Percentiles rank a stretch among this genome's conserved stretches.
Conservation (phyloP, 1,140 invertebrate genomes). For the Anagrus nilaparvatae region DNA sequence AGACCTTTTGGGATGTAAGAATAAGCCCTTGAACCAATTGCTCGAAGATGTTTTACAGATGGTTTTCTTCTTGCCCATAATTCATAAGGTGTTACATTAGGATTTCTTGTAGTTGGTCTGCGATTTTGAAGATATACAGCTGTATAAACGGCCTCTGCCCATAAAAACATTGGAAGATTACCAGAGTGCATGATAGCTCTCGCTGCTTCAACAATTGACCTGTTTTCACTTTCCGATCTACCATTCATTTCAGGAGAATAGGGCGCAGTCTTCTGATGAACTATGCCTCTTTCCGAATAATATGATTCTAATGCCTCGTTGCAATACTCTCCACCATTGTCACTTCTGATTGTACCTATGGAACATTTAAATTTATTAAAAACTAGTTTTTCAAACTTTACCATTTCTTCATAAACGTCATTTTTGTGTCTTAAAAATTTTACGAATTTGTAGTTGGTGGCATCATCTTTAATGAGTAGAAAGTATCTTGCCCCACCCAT, state of each 20-base stretch:
- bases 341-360: slow-evolving; percentile 11
- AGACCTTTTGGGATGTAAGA: slow-evolving; percentile 26
- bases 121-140: slow-evolving; percentile 10
- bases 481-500: no score
- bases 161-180: slow-evolving; percentile 8
- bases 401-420: slow-evolving; percentile 16
- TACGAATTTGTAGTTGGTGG: no score
- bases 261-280: slow-evolving; percentile 14
- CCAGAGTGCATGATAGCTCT: slow-evolving; percentile 8
- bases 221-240: slow-evolving; percentile 30
- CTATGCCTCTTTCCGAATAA: slow-evolving; percentile 13
- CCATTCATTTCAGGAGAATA: slow-evolving; percentile 36
- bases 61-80: slow-evolving; percentile 15
- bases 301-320: slow-evolving; percentile 11
- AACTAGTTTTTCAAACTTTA: slow-evolving; percentile 12
- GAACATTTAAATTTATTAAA: slow-evolving; percentile 15
- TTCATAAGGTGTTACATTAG: slow-evolving; percentile 19
- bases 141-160: slow-evolving; percentile 14
- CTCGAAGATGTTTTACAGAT: slow-evolving; percentile 22
- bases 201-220: slow-evolving; percentile 13
- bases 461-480: no score
- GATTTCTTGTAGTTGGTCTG: not conserved
- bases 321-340: slow-evolving; percentile 17
- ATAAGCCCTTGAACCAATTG: slow-evolving; percentile 29
- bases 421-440: slow-evolving; percentile 16